Evolutionary conservation across 2,888 invertebrate genomes (phyloP).

Genomic region (Eristalinus aeneus): DNA sequence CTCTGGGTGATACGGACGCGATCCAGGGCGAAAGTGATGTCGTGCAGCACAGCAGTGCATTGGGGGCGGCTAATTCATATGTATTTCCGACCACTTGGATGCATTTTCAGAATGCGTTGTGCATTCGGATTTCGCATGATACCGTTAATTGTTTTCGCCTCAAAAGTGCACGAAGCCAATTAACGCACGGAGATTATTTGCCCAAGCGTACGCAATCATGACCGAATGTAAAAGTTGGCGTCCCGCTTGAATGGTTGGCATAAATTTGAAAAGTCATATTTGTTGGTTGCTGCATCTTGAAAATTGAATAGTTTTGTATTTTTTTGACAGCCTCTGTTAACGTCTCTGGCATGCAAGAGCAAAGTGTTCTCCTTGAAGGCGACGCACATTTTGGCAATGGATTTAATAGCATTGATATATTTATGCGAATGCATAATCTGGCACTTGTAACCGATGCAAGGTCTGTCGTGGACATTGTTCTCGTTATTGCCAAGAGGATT

Average conservation of each 20-base stretch:
- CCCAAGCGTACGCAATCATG: background rate
- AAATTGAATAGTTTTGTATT: background rate
- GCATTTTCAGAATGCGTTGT: conserved; percentile 53
- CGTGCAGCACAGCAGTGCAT: conserved; percentile 13
- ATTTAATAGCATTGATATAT: background rate
- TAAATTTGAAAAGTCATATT: background rate
- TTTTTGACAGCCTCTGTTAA: background rate
- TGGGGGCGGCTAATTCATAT: conserved; percentile 41
- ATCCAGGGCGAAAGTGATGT: conserved; percentile 48
- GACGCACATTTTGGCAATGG: background rate
- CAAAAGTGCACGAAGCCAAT: conserved; percentile 45
- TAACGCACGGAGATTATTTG: conserved; percentile 49
- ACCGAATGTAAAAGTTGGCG: conserved; percentile 2
- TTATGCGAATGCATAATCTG: background rate
- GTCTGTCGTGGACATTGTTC: background rate
- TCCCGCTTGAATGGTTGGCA: background rate
- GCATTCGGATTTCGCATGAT: conserved; percentile 48
- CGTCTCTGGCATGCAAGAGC: background rate
- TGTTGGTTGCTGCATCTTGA: background rate
- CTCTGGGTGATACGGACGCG: conserved; percentile 22
- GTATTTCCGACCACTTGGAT: conserved; percentile 48
- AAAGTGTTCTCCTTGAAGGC: background rate
- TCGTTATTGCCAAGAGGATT: background rate
- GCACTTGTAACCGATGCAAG: background rate
- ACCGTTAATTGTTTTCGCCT: conserved; percentile 53